Evolutionary conservation across 2,113 vertebrate genomes (phyloP), one percentile per base, ranked within the genome.

Genomic region (Globicephala melas): DNA sequence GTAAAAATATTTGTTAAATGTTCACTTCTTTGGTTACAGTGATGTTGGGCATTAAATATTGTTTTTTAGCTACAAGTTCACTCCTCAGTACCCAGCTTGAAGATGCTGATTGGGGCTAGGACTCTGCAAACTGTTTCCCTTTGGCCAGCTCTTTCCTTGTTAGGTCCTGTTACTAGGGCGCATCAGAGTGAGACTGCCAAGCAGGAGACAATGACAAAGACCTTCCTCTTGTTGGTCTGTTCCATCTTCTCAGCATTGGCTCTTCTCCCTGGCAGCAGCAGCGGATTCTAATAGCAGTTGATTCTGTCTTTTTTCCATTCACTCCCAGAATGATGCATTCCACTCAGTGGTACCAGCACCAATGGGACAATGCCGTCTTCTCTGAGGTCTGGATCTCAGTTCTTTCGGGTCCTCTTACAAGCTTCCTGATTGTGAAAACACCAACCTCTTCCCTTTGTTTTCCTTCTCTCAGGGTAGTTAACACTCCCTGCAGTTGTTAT

Each of bases 281-380:
- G 21, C 1, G 7, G 6, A 1, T 21, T 60, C 18, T 38, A 60
- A n/a, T 1, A 67, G 13, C 11, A 17, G 15, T 6, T 8, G 11
- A 38, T 20, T 36, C 15, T 0, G 18, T 81, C 20, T 63, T 68
- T 18, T 53, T 89, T 23, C 62, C 68, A 50, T 36, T 58, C 17
- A 21, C 4, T 60, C 38, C 60, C 60, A n/a, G 85, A 76, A 91
- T 31, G 11, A 50, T 73, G 4, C 38, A 13, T 20, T 38, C 2
- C 20, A 28, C 7, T 18, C 62, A 10, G 14, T 1, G 11, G 41
- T 3, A 38, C 44, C 28, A 77, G 33, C 41, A n/a, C 5, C 50
- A 18, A 17, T 12, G 1, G 18, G 7, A 6, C 21, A 53, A 71
- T 2, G 12, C 7, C 9, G 38, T 60, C 53, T 55, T 50, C 31